Evolutionary conservation across 2,797 vertebrate species (phyloP).

Genomic region (Labeo calbasu): DNA sequence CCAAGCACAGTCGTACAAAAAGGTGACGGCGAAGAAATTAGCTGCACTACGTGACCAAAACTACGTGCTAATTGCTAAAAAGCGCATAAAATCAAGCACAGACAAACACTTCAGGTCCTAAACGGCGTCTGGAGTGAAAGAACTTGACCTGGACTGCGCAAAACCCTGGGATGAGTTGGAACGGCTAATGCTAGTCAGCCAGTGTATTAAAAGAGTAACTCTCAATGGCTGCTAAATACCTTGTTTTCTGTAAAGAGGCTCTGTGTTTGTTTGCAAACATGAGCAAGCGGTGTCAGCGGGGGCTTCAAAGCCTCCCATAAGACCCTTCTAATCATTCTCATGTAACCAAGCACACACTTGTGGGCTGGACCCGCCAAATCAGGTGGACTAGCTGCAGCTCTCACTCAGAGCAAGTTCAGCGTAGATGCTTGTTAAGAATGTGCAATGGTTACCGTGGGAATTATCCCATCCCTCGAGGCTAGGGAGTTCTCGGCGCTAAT

Average conservation of each 20-base stretch:
- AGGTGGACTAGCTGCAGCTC: constrained; percentile 66
- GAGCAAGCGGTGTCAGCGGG: constrained; percentile 62
- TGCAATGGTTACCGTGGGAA: constrained; percentile 75
- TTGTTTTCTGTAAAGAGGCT: constrained; percentile 62
- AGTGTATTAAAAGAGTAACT: constrained; percentile 1
- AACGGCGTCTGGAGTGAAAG: neutral
- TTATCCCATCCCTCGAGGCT: constrained; percentile 68
- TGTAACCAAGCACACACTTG: constrained; percentile 68
- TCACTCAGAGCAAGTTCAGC: constrained; percentile 71
- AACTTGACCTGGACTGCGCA: neutral
- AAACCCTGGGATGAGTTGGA: neutral
- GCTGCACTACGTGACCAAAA: constrained; percentile 30
- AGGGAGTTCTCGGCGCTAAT: constrained; percentile 77
- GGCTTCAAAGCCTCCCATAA: constrained; percentile 61
- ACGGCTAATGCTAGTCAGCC: neutral
- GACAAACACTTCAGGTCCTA: neutral
- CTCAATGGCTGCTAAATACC: constrained; percentile 54
- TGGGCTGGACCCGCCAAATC: constrained; percentile 73
- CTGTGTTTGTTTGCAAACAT: constrained; percentile 69
- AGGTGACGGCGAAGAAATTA: constrained; percentile 48
- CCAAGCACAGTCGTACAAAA: constrained; percentile 62
- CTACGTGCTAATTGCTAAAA: constrained; percentile 12
- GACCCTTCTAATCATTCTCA: constrained; percentile 67
- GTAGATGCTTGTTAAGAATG: constrained; percentile 79
- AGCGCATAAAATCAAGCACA: neutral